A percentile compares a stretch with the other conserved stretches of the same genome.
Conservation (phyloP, 2,113 vertebrate genomes). For the Festucalex cinctus region DNA sequence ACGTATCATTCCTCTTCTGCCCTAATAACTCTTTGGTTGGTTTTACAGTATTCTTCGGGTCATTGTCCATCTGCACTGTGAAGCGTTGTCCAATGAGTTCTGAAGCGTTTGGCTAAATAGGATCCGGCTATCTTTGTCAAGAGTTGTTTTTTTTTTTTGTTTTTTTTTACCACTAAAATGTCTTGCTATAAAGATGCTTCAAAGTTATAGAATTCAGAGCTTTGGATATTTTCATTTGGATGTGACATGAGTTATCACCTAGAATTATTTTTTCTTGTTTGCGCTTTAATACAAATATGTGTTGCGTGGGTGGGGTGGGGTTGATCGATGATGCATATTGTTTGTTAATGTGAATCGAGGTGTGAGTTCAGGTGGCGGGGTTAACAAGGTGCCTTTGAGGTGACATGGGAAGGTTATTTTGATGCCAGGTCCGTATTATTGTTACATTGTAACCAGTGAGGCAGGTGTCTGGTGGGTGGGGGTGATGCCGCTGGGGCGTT, state of each 20-base stretch:
- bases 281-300: neutral
- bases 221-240: too few relatives aligned
- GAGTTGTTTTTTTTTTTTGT: too few relatives aligned
- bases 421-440: constrained; percentile 59
- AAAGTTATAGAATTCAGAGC: too few relatives aligned
- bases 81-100: too few relatives aligned
- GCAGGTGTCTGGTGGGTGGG: constrained; percentile 57
- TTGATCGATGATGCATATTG: constrained; percentile 35
- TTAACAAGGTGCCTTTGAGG: constrained; percentile 62
- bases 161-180: too few relatives aligned
- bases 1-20: too few relatives aligned
- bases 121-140: too few relatives aligned
- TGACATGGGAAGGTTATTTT: constrained; percentile 53
- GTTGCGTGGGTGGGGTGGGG: neutral
- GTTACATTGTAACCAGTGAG: constrained; percentile 67
- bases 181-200: too few relatives aligned
- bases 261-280: neutral
- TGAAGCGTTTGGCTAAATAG: too few relatives aligned
- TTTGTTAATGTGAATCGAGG: constrained; percentile 36
- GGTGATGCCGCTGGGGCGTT: constrained; percentile 53
- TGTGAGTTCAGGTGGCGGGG: constrained; percentile 67
- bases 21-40: too few relatives aligned
- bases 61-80: too few relatives aligned
- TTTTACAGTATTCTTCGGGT: too few relatives aligned
- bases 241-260: neutral